Percentiles rank a stretch among this genome's conserved stretches.
Evolutionary conservation across 37 sponge, comb jelly and placozoan species (phyloP).

Genomic region (Sycon ciliatum): DNA sequence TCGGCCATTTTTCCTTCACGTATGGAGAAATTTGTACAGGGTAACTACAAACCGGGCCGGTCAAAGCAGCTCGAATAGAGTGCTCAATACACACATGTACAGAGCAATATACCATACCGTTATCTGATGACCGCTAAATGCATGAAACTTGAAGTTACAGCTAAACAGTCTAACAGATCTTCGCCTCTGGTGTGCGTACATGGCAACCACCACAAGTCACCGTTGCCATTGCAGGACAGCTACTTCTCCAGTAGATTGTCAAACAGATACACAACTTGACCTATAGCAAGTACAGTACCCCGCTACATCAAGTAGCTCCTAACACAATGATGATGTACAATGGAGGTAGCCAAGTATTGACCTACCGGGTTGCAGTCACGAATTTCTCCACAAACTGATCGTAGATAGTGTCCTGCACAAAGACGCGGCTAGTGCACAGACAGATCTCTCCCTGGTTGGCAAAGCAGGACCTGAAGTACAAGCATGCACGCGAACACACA

Average conservation of each 20-base stretch:
- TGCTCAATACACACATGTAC: too few relatives aligned
- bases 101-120: too few relatives aligned
- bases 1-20: too few relatives aligned
- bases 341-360: background rate
- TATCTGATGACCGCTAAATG: too few relatives aligned
- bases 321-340: background rate
- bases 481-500: background rate
- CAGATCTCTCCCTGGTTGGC: constrained; percentile 88
- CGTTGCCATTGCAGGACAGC: background rate
- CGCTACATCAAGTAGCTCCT: background rate
- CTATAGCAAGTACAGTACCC: background rate
- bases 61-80: too few relatives aligned
- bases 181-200: too few relatives aligned
- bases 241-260: background rate
- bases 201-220: too few relatives aligned
- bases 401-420: constrained; percentile 66
- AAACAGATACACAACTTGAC: background rate
- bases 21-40: too few relatives aligned
- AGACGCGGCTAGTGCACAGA: constrained; percentile 76
- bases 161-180: too few relatives aligned
- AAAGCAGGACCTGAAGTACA: constrained; percentile 45
- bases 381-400: constrained; percentile 52
- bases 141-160: too few relatives aligned
- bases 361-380: constrained; percentile 63
- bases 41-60: too few relatives aligned